Percentiles rank a stretch among this genome's conserved stretches.
Conservation (phyloP, 1,140 invertebrate genomes). For the Gryon sp. region DNA sequence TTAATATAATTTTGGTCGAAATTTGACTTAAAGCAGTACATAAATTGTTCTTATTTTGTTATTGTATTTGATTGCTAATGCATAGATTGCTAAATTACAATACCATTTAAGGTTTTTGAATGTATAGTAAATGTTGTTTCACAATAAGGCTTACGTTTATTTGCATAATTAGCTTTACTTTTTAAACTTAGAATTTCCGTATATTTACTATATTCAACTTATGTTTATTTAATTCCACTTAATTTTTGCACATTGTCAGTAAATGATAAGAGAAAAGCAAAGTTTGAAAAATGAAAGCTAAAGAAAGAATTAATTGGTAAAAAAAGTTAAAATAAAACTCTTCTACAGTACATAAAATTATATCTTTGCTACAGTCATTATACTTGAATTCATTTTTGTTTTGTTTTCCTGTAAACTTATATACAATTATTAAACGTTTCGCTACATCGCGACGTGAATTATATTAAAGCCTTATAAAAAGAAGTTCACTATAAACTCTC, state of each 20-base stretch:
- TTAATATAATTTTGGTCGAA: too few species aligned
- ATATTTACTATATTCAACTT: too few species aligned
- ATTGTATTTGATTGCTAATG: too few species aligned
- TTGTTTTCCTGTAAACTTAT: slow-evolving; percentile 51
- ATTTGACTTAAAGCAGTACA: too few species aligned
- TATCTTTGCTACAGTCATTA: slow-evolving; percentile 41
- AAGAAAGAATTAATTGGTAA: slow-evolving; percentile 5
- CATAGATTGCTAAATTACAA: too few species aligned
- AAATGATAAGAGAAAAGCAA: too few species aligned
- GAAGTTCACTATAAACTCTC: slow-evolving; percentile 41
- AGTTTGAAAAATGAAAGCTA: slow-evolving; percentile 6
- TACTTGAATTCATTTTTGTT: slow-evolving; percentile 18
- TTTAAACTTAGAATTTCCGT: background rate
- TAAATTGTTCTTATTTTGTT: too few species aligned
- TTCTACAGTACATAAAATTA: slow-evolving; percentile 40
- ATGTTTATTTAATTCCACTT: too few species aligned
- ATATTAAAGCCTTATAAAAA: slow-evolving; percentile 54
- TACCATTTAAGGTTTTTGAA: too few species aligned
- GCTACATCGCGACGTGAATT: slow-evolving; percentile 23
- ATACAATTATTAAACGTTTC: slow-evolving; percentile 49
- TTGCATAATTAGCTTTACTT: background rate
- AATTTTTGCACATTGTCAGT: too few species aligned
- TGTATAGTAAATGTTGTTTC: background rate
- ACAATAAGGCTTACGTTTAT: slow-evolving; percentile 1
- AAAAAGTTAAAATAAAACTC: slow-evolving; percentile 24